Evolutionary conservation across 2,888 invertebrate species (phyloP), one percentile per base, ranked within the genome.

Genomic region (Chalcis sispes): DNA sequence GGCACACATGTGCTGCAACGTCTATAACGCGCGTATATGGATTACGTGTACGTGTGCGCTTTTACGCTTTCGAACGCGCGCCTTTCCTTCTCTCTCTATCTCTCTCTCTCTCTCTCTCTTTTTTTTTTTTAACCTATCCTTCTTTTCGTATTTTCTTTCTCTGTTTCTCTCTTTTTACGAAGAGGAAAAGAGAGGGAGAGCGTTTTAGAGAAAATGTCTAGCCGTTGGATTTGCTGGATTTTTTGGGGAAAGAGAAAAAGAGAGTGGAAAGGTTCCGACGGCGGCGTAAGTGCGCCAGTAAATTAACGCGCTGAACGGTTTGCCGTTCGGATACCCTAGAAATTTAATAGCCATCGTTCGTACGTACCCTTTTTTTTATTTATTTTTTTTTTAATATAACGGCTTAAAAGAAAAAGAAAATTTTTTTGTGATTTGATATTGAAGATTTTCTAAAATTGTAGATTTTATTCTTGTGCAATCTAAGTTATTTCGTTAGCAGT

Each of bases 121-220:
- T 36, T 36, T 36, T 36, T 36, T 36, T 10, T 36, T 36, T 52
- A 36, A 66, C 56, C 46, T 62, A 56, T 66, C 59, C 62, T 18
- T 66, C 50, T 66, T 67, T 56, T 20, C 52, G 20, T 59, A 20
- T 25, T 50, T 64, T 65, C 52, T 52, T 29, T 69, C n/a, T n/a
- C n/a, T n/a, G n/a, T n/a, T n/a, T n/a, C n/a, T 10, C 62, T 74
- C 64, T 70, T 54, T 54, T 46, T 59, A 5, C 69, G 20, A 4
- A 48, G n/a, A n/a, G 18, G 48, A 5, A 48, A 36, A 13, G 15
- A 42, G 42, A 42, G 42, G 61, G 67, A 62, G 67, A 77, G 70
- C 29, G 61, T 79, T 79, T 75, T 78, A 59, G 70, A 65, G 65
- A 59, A 59, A 70, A 73, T 27, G 67, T 67, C 73, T 67, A 67